Evolutionary conservation across 2,797 vertebrate species (phyloP).

Genomic region (Muscicapa striata): DNA sequence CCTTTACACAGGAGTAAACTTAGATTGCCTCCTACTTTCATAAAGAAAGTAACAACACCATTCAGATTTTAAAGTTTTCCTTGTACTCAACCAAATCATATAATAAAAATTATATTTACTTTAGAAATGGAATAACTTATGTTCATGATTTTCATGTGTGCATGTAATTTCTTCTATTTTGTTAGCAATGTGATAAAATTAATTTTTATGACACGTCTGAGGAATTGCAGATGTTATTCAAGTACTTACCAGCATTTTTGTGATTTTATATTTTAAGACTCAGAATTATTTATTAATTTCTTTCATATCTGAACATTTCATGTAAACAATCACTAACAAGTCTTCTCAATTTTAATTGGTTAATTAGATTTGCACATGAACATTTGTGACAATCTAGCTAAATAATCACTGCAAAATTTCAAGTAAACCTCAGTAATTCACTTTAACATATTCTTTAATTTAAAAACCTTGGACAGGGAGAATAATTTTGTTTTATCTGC

Average conservation of each 20-base stretch:
- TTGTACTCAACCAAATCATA: constrained; percentile 41
- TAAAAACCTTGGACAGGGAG: neutral
- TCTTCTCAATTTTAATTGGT: neutral
- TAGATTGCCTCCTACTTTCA: neutral
- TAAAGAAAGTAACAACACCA: constrained; percentile 46
- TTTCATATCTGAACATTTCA: neutral
- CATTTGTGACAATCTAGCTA: neutral
- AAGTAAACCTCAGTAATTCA: neutral
- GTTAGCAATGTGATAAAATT: neutral
- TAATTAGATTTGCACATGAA: neutral
- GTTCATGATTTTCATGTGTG: constrained; percentile 23
- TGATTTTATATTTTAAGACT: neutral
- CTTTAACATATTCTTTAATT: neutral
- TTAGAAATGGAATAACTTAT: constrained; percentile 16
- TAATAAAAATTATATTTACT: neutral
- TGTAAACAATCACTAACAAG: neutral
- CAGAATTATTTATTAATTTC: neutral
- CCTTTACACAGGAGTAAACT: neutral
- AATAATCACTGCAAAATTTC: neutral
- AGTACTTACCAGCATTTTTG: neutral
- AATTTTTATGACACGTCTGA: neutral
- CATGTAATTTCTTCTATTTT: constrained; percentile 18
- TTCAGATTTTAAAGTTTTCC: constrained; percentile 54
- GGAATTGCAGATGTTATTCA: neutral
- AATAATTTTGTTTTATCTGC: neutral